Conservation (phyloP, 30 jellyfish, hydroid and myxozoan species). For the Chironex yamaguchii region DNA sequence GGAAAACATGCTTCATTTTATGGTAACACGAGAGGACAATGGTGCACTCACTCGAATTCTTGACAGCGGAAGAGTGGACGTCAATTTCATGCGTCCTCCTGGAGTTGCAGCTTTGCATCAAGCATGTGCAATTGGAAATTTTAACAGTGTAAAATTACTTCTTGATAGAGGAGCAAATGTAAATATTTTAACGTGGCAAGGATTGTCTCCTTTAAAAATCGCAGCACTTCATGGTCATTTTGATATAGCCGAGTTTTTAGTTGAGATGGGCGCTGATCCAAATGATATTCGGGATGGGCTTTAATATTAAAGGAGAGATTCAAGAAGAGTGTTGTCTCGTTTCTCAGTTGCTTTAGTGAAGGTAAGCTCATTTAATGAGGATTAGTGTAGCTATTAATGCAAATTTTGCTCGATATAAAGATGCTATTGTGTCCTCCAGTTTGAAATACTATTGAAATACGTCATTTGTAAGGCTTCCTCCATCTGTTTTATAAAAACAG, state of each 20-base stretch:
- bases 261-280: conserved; percentile 69
- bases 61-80: conserved; percentile 60
- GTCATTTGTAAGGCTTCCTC: too few relatives aligned
- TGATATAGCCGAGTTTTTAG: conserved; percentile 68
- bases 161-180: conserved; percentile 64
- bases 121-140: conserved; percentile 78
- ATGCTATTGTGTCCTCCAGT: too few relatives aligned
- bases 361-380: too few relatives aligned
- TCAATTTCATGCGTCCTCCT: conserved; percentile 77
- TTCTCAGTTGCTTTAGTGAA: too few relatives aligned
- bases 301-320: neutral
- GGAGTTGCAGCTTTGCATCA: conserved; percentile 78
- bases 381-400: too few relatives aligned
- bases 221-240: conserved; percentile 75
- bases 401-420: too few relatives aligned
- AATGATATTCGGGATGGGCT: conserved; percentile 71
- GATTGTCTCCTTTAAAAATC: conserved; percentile 68
- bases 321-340: too few relatives aligned
- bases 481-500: too few relatives aligned
- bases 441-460: too few relatives aligned
- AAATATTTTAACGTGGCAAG: conserved; percentile 71
- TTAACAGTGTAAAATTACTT: conserved; percentile 50
- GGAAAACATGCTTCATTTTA: conserved; percentile 75
- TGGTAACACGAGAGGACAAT: conserved; percentile 70
- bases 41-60: conserved; percentile 52